A percentile compares a stretch with the other conserved stretches of the same genome.
Evolutionary conservation across 1,140 invertebrate genomes (phyloP).

Genomic region (Pentalonia nigronervosa): DNA sequence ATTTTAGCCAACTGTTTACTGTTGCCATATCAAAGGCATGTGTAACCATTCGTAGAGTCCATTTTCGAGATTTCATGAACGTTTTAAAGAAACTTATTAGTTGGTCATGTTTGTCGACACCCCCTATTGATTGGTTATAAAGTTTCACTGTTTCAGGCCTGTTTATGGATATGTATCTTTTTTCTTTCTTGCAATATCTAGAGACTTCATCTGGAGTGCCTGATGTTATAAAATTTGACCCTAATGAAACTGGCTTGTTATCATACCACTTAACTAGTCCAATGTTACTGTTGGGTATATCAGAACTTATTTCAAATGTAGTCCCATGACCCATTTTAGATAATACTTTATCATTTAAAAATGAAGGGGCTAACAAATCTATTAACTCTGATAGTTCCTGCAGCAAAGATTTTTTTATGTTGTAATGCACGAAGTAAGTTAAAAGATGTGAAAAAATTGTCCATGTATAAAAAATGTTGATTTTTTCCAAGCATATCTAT

Average conservation of each 20-base stretch:
- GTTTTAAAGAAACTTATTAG: too few relatives aligned
- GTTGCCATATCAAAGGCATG: not conserved
- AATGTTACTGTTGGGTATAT: not conserved
- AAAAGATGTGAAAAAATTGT: too few relatives aligned
- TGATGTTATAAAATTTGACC: conserved; percentile 8
- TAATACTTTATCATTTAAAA: conserved; percentile 8
- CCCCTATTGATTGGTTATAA: too few relatives aligned
- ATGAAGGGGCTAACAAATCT: not conserved
- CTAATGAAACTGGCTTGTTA: conserved; percentile 10
- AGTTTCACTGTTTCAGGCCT: too few relatives aligned
- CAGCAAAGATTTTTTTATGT: too few relatives aligned
- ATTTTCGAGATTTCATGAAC: too few relatives aligned
- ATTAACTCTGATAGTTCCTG: not conserved
- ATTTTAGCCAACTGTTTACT: conserved; percentile 5
- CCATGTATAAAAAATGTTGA: too few relatives aligned
- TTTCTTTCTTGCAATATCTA: not conserved
- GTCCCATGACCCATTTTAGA: conserved; percentile 15
- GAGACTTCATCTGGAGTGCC: not conserved
- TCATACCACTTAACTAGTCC: conserved; percentile 23
- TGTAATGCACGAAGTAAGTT: too few relatives aligned
- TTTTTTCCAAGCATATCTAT: too few relatives aligned
- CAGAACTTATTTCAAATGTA: not conserved
- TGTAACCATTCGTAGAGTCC: too few relatives aligned
- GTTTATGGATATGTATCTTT: too few relatives aligned
- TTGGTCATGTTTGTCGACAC: too few relatives aligned